A percentile compares a stretch with the other conserved stretches of the same genome.
phyloP scores from a whole-genome alignment of 1,140 invertebrate genomes.

The Chlorops oryzae region DNA sequence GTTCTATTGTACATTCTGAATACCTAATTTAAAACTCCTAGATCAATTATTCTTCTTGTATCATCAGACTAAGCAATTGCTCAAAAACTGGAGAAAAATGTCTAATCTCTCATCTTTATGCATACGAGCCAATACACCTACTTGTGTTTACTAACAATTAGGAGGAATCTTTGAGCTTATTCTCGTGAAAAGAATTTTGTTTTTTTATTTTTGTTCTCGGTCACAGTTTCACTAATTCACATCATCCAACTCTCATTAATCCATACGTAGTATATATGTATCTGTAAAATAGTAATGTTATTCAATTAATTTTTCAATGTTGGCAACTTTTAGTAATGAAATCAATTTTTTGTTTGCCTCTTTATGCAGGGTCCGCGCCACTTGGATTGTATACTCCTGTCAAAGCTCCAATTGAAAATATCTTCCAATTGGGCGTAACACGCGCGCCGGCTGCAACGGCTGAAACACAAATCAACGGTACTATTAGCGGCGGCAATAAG shows the following conservation, averaged over 20 bases:
- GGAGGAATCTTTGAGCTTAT: too few species aligned
- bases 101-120: conserved; percentile 1
- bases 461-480: too few species aligned
- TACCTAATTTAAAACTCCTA: too few species aligned
- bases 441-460: conserved; percentile 31
- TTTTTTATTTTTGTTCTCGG: background rate
- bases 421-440: conserved; percentile 62
- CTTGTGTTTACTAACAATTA: too few species aligned
- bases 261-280: background rate
- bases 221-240: background rate
- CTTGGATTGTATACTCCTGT: conserved; percentile 59
- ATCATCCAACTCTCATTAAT: conserved; percentile 6
- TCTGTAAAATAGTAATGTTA: too few species aligned
- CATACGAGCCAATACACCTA: conserved; percentile 8
- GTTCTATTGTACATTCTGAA: too few species aligned
- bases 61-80: too few species aligned
- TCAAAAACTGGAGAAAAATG: background rate
- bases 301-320: too few species aligned
- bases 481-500: conserved; percentile 13
- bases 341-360: background rate
- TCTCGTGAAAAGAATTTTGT: background rate
- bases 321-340: too few species aligned
- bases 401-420: conserved; percentile 54
- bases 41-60: too few species aligned
- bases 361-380: conserved; percentile 38